phyloP scores from a whole-genome alignment of 2,113 vertebrate species.

The Rostratula benghalensis region DNA sequence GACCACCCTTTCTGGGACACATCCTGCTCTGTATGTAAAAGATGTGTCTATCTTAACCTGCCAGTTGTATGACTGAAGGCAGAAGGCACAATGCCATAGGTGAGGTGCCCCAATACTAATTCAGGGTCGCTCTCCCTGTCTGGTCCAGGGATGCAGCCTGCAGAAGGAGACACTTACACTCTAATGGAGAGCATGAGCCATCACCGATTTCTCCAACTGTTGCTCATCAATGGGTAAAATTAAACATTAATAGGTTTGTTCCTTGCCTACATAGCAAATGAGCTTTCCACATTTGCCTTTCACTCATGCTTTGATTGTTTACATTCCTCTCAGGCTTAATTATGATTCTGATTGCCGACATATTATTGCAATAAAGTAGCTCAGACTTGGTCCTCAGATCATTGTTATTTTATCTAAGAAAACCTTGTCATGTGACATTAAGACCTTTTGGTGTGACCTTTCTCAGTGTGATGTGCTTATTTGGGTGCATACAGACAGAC shows the following conservation, averaged over 20 bases:
- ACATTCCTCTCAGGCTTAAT: neutral
- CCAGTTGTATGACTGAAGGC: neutral
- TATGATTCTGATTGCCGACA: neutral
- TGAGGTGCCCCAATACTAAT: rapidly evolving
- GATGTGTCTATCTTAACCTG: neutral
- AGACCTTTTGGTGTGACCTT: neutral
- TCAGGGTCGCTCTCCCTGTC: rapidly evolving
- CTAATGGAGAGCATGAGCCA: rapidly evolving
- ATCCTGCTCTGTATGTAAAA: neutral
- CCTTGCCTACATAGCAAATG: neutral
- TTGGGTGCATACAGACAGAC: neutral
- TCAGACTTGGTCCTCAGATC: too few relatives aligned
- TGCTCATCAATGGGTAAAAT: neutral
- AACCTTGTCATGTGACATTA: neutral
- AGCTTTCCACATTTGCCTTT: neutral
- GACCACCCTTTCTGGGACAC: neutral
- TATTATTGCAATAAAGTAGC: neutral
- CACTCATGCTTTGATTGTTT: neutral
- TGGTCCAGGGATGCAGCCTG: neutral
- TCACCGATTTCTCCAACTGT: neutral
- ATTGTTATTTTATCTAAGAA: neutral
- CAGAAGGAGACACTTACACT: neutral
- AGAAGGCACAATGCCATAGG: neutral
- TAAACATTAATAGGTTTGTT: neutral
- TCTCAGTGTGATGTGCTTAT: neutral